Conservation (phyloP, 2,797 vertebrate species). For the Epinephelus awoara region DNA sequence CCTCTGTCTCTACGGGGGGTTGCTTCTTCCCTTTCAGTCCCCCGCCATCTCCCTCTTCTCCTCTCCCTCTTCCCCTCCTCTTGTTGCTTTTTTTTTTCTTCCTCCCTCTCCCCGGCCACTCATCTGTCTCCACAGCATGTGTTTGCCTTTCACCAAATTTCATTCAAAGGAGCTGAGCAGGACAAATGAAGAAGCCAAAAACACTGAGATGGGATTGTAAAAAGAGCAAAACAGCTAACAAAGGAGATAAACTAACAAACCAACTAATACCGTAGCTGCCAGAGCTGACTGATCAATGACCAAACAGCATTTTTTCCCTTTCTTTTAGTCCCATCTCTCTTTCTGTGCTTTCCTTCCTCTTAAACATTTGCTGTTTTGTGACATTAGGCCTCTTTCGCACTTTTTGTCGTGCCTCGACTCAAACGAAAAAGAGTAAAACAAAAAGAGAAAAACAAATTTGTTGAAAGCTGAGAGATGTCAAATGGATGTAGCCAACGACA, state of each 20-base stretch:
- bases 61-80: slow-evolving; percentile 52
- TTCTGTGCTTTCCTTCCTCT: slow-evolving; percentile 7
- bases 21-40: slow-evolving; percentile 81
- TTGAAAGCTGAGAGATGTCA: slow-evolving; percentile 22
- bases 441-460: background rate
- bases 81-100: slow-evolving; percentile 34
- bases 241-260: slow-evolving; percentile 65
- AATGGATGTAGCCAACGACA: background rate
- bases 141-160: slow-evolving; percentile 82
- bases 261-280: slow-evolving; percentile 25
- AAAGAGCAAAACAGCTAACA: slow-evolving; percentile 52
- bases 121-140: slow-evolving; percentile 81
- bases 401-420: background rate
- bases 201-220: slow-evolving; percentile 52
- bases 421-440: slow-evolving; percentile 3
- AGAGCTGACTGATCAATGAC: slow-evolving; percentile 13
- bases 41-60: slow-evolving; percentile 70
- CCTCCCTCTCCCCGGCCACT: slow-evolving; percentile 69
- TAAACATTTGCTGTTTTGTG: slow-evolving; percentile 2
- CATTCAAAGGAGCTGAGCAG: slow-evolving; percentile 72
- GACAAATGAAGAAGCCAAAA: slow-evolving; percentile 58
- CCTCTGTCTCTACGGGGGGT: slow-evolving; percentile 76
- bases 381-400: slow-evolving; percentile 1
- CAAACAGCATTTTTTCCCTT: slow-evolving; percentile 8
- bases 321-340: slow-evolving; percentile 12